Percentiles rank a stretch among this genome's conserved stretches.
phyloP scores from a whole-genome alignment of 2,888 invertebrate genomes.

The Halictus quadricinctus region DNA sequence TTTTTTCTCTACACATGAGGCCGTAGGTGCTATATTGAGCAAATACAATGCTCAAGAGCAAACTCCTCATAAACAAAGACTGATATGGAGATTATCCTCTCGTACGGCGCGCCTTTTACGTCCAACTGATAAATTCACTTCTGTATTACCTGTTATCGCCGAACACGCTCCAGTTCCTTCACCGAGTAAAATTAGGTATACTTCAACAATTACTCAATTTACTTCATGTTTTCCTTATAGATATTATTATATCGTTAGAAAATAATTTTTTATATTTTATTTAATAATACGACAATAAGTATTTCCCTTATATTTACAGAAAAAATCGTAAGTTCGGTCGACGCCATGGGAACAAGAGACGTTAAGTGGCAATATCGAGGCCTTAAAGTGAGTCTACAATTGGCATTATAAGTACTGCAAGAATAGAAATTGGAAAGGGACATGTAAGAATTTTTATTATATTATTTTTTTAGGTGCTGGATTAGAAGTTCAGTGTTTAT shows the following conservation, averaged over 20 bases:
- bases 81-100: constrained; percentile 90
- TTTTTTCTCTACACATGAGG: constrained; percentile 85
- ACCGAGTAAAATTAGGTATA: constrained; percentile 79
- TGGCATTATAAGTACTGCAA: constrained; percentile 1
- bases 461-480: constrained; percentile 84
- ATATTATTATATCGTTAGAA: not conserved
- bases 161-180: constrained; percentile 84
- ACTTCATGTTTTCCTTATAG: not conserved
- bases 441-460: constrained; percentile 16
- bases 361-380: constrained; percentile 67
- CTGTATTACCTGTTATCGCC: constrained; percentile 89
- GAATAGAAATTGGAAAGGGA: not conserved
- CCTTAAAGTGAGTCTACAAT: constrained; percentile 50
- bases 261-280: not conserved
- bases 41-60: constrained; percentile 89
- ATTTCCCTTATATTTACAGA: constrained; percentile 62
- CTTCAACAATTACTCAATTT: not conserved
- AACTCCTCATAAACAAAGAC: constrained; percentile 88
- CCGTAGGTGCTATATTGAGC: constrained; percentile 86
- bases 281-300: not conserved
- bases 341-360: constrained; percentile 79
- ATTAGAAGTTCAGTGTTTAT: constrained; percentile 83
- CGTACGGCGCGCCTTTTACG: constrained; percentile 89
- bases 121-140: constrained; percentile 89
- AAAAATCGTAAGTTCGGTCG: constrained; percentile 79